These are phyloP conservation scores for Dicyrtomina minuta DNA, from an alignment of 2,888 invertebrate species.

Conservation along the genomic window DNA sequence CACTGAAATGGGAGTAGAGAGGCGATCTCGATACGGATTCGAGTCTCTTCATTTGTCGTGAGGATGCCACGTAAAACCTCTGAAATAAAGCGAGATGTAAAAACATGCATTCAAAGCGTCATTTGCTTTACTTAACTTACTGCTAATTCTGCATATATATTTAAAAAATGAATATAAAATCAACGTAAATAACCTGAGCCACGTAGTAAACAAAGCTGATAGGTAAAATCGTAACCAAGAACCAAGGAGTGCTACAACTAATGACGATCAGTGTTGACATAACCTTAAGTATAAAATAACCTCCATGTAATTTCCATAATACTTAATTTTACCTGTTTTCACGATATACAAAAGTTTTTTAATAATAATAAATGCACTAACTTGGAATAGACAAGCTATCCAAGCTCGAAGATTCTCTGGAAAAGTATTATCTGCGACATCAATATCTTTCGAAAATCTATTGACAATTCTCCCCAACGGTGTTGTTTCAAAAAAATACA, in stretches of 20 bases:
- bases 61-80: conserved; percentile 62
- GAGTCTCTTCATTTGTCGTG: conserved; percentile 62
- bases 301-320: too few relatives aligned
- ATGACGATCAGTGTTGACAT: conserved; percentile 74
- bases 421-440: conserved; percentile 37
- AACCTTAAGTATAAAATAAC: conserved; percentile 44
- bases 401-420: conserved; percentile 42
- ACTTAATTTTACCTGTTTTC: too few relatives aligned
- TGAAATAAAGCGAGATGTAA: conserved; percentile 47
- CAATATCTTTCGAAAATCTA: conserved; percentile 58
- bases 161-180: not conserved
- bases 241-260: conserved; percentile 80
- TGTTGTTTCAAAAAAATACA: conserved; percentile 78
- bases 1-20: conserved; percentile 62
- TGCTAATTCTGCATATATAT: not conserved
- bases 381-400: conserved; percentile 60
- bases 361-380: conserved; percentile 61
- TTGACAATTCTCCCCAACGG: conserved; percentile 77
- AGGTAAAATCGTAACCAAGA: conserved; percentile 76
- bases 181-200: conserved; percentile 65
- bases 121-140: too few relatives aligned
- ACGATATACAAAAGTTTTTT: not conserved
- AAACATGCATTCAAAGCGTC: not conserved
- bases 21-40: conserved; percentile 62
- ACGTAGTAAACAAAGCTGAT: conserved; percentile 80